Evolutionary conservation across 2,888 invertebrate species (phyloP).

Genomic region (Polylopha cassiicola): DNA sequence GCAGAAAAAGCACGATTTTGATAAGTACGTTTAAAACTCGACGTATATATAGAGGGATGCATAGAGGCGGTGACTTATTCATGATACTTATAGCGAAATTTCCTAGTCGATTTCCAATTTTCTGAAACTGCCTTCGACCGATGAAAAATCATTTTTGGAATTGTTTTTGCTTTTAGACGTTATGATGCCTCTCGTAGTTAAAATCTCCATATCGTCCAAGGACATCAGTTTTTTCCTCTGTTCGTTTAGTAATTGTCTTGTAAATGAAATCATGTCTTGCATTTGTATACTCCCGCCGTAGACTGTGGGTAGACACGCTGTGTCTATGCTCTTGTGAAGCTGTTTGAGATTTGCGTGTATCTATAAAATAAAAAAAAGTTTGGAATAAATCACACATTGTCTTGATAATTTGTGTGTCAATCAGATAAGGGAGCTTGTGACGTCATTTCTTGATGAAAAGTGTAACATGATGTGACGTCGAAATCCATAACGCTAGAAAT

Average conservation of each 20-base stretch:
- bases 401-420: too few relatives aligned
- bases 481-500: too few relatives aligned
- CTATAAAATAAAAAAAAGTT: conserved; percentile 46
- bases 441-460: too few relatives aligned
- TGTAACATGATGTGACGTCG: too few relatives aligned
- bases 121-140: conserved; percentile 80
- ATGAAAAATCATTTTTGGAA: conserved; percentile 43
- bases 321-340: conserved; percentile 77
- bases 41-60: too few relatives aligned
- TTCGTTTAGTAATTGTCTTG: conserved; percentile 78
- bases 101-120: conserved; percentile 81
- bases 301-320: conserved; percentile 81
- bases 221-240: conserved; percentile 78
- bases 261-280: conserved; percentile 83
- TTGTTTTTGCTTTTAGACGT: conserved; percentile 48
- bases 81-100: conserved; percentile 16
- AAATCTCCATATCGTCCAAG: conserved; percentile 80
- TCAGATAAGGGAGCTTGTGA: too few relatives aligned
- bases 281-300: conserved; percentile 84
- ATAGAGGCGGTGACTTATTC: conserved; percentile 3
- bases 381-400: too few relatives aligned
- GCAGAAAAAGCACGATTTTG: too few relatives aligned
- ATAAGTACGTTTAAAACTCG: too few relatives aligned
- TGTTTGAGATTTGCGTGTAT: conserved; percentile 77
- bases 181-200: conserved; percentile 78